Percentiles rank a stretch among this genome's conserved stretches.
These are phyloP conservation scores for Agrochola lota DNA, from an alignment of 2,888 invertebrate genomes.

Conservation along the genomic window DNA sequence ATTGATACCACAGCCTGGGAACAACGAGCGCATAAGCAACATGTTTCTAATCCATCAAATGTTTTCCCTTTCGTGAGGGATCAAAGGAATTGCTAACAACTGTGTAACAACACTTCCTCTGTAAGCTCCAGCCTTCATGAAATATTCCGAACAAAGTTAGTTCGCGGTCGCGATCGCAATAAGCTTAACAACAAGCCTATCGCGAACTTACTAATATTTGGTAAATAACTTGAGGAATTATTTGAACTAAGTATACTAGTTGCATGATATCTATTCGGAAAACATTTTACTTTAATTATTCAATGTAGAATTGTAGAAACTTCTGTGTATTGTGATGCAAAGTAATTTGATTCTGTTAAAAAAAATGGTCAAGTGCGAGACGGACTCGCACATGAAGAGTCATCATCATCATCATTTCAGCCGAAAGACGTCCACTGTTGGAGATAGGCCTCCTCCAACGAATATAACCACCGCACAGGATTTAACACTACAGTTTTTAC, in stretches of 20 bases:
- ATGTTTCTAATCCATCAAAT: constrained; percentile 57
- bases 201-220: constrained; percentile 10
- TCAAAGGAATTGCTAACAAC: constrained; percentile 63
- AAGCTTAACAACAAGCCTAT: not conserved
- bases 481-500: too few relatives aligned
- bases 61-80: constrained; percentile 38
- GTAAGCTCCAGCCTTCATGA: constrained; percentile 43
- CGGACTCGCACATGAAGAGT: too few relatives aligned
- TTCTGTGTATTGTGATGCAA: too few relatives aligned
- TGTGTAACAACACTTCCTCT: constrained; percentile 19
- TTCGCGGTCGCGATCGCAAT: constrained; percentile 2
- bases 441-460: too few relatives aligned
- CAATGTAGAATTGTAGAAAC: too few relatives aligned
- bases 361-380: too few relatives aligned
- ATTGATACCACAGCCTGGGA: constrained; percentile 2
- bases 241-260: not conserved
- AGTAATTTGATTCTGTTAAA: too few relatives aligned
- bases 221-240: constrained; percentile 3
- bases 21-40: constrained; percentile 48
- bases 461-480: too few relatives aligned
- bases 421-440: too few relatives aligned
- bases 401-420: too few relatives aligned
- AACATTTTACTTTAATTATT: too few relatives aligned
- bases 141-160: constrained; percentile 52
- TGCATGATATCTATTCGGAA: too few relatives aligned